Base-by-base conservation (phyloP, 2,113 vertebrate genomes). In the Onychostruthus taczanowskii region DNA sequence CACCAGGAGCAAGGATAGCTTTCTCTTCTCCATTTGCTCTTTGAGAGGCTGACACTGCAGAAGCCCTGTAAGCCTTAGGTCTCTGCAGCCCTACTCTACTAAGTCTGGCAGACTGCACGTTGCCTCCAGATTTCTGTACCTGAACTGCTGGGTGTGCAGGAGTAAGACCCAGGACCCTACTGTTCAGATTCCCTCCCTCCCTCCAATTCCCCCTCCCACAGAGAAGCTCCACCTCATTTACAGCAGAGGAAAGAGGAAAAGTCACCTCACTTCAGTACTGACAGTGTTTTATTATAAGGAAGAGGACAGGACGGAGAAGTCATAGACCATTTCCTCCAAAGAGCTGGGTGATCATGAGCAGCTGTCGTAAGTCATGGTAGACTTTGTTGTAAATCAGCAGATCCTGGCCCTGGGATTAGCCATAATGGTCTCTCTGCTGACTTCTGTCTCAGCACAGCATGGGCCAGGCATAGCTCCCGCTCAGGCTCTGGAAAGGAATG, bases 11-110 rank as follows among this genome's bases (percentile, higher is more conserved):
- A 61, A 59, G n/a, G 84, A 66, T n/a, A 80, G 53, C 26, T 92
- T 93, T 85, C 63, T 79, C 28, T 72, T 85, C 59, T 73, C 70
- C 30, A 11, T 76, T 87, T 90, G 41, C 33, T 83, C 28, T 80
- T 68, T 37, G n/a, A 63, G 77, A 62, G 70, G 50, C 30, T 89
- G 59, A 80, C 30, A 9, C 46, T 67, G 69, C 61, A 81, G 68
- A n/a, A 80, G 50, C 47, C 64, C 64, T 16, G 20, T n/a, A 30
- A 87, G 26, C 20, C 43, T 55, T 39, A 58, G 68, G 68, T 74
- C 61, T 74, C 47, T 24, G 68, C 64, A 91, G 61, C 30, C 43
- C 22, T 27, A 46, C 46, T 26, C 53, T 27, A 5, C 24, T 21
- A 22, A 41, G 12, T 33, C 66, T 70, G 82, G 41, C 66, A 92